Conservation (phyloP, 2,797 vertebrate species). For the Neosalanx taihuensis region DNA sequence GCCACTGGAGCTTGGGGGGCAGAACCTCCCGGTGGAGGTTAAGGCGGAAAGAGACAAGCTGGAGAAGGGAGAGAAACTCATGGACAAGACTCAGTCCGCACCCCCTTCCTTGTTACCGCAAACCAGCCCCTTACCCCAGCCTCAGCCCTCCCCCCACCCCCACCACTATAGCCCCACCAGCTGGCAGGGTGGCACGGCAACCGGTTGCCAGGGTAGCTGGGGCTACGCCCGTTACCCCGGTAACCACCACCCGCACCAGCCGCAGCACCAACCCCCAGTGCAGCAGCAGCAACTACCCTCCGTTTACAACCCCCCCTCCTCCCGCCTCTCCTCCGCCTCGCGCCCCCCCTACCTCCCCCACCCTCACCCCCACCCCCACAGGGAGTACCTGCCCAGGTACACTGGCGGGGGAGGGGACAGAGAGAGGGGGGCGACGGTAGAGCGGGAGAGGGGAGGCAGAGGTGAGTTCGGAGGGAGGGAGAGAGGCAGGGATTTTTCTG, state of each 20-base stretch:
- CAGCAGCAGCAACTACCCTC: conserved; percentile 81
- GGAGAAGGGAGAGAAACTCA: conserved; percentile 74
- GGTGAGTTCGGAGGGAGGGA: conserved; percentile 70
- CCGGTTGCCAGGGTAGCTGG: conserved; percentile 77
- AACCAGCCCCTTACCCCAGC: conserved; percentile 73
- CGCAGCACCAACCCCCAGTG: conserved; percentile 75
- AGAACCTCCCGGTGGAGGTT: conserved; percentile 65
- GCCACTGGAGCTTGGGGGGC: conserved; percentile 75
- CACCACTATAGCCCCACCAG: conserved; percentile 87
- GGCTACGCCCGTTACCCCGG: conserved; percentile 77
- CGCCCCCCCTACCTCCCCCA: conserved; percentile 77
- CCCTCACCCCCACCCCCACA: conserved; percentile 74
- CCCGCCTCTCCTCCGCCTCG: conserved; percentile 73
- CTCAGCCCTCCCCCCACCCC: conserved; percentile 72
- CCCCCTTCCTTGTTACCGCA: conserved; percentile 75
- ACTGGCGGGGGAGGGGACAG: conserved; percentile 68
- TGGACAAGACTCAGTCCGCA: conserved; percentile 68
- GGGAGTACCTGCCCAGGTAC: conserved; percentile 81
- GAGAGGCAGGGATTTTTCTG: conserved; percentile 70
- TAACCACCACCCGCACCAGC: conserved; percentile 74
- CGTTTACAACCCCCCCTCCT: conserved; percentile 79
- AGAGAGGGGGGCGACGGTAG: conserved; percentile 58
- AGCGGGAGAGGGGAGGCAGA: conserved; percentile 42
- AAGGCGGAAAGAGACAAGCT: conserved; percentile 78
- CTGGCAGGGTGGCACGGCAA: conserved; percentile 74